Conservation (phyloP, 2,888 invertebrate species). For the Metacarcinus magister region DNA sequence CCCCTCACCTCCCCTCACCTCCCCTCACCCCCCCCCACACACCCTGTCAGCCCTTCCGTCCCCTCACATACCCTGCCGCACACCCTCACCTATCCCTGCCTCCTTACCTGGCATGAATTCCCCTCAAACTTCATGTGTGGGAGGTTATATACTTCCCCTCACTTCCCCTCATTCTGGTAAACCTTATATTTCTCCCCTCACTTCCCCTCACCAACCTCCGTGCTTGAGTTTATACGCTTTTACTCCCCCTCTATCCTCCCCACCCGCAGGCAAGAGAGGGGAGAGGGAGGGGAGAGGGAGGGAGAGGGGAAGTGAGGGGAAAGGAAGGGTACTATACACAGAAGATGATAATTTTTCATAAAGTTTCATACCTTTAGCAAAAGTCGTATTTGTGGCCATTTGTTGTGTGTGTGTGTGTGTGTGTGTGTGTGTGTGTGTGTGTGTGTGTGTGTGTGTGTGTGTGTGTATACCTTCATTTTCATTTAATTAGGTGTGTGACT, state of each 20-base stretch:
- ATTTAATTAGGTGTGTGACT: not conserved
- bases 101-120: too few relatives aligned
- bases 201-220: too few relatives aligned
- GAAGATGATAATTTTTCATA: not conserved
- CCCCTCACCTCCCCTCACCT: not conserved
- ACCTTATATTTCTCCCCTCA: not conserved
- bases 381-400: not conserved
- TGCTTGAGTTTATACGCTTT: too few relatives aligned
- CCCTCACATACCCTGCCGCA: not conserved
- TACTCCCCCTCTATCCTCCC: not conserved
- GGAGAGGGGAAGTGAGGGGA: not conserved
- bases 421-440: slow-evolving; percentile 57
- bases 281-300: not conserved
- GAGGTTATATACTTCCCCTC: not conserved
- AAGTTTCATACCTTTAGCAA: not conserved
- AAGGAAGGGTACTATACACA: not conserved
- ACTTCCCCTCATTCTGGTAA: not conserved
- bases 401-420: not conserved
- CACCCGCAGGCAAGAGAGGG: not conserved
- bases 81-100: not conserved
- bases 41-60: not conserved
- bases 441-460: slow-evolving; percentile 60
- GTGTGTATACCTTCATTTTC: slow-evolving; percentile 44
- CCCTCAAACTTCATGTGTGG: too few relatives aligned
- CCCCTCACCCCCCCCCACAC: too few relatives aligned